Evolutionary conservation across 2,888 invertebrate genomes (phyloP), one percentile per base, ranked within the genome.

Genomic region (Zeuzera pyrina): DNA sequence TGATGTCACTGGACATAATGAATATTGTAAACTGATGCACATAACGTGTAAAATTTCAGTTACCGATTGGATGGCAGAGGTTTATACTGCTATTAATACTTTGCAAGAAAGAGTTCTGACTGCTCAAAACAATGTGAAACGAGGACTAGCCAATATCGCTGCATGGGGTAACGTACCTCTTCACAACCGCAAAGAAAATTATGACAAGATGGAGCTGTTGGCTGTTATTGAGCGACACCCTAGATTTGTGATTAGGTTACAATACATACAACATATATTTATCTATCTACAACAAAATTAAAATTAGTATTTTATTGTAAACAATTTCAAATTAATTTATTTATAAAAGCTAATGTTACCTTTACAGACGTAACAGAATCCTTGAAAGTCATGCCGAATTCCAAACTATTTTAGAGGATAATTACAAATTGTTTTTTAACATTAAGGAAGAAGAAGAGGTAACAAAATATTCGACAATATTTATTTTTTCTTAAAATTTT

Each of bases 81-180:
- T 94, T 3, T 88, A 90, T 42, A 63, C 85, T 4, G 85, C 87
- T 15, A 88, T 94, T 1, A 87, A 90, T 53, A 87, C 91, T 38
- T 69, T 96, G 4, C 90, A 93, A 56, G 85, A 86, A 32, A 85
- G 93, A 12, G 86, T 92, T 3, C 67, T 87, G 4, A 84, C 84
- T 25, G 89, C 91, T 0, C 91, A 93, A 55, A 74, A 74, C 3
- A 92, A 93, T 54, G 71, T 92, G 19, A 73, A 77, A 12, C 65
- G 70, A 1, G 85, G 91, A 0, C 60, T 86, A 1, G 56, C 66
- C 0, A 84, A 85, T 30, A 88, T 92, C 14, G 83, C 86, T 1
- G 72, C 78, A 0, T 96, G 95, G 95, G 90, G 90, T 1, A 85
- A 87, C 40, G 54, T 79, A 8, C 93, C 95, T 0, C 70, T 97